These are phyloP conservation scores for Hippasteria phrygiana DNA, from an alignment of 53 echinoderm and acorn worm genomes.

Conservation along the genomic window DNA sequence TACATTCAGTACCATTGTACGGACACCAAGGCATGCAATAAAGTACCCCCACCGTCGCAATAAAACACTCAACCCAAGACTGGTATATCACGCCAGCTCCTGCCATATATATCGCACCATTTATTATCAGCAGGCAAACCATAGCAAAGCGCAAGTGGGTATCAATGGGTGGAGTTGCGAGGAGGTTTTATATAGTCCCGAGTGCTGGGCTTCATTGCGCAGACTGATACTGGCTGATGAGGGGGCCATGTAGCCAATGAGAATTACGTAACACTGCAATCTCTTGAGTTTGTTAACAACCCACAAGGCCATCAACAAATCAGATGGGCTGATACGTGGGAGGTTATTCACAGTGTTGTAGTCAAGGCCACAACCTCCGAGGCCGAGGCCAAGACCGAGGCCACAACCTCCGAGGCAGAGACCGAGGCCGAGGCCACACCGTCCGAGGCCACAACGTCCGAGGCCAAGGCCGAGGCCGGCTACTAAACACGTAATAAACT, in stretches of 20 bases:
- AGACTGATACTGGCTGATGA: background rate
- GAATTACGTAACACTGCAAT: slow-evolving; percentile 40
- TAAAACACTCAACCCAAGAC: background rate
- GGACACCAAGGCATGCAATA: background rate
- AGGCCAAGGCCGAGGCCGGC: too few species aligned
- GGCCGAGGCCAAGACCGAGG: too few species aligned
- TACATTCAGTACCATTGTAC: too few species aligned
- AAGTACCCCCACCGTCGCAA: slow-evolving; percentile 1
- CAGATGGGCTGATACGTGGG: background rate
- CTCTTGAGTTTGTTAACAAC: slow-evolving; percentile 3
- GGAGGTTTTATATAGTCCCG: background rate
- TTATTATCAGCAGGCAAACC: background rate
- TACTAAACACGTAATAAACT: too few species aligned
- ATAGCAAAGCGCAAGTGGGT: slow-evolving; percentile 40
- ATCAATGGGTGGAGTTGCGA: background rate
- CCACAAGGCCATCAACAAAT: background rate
- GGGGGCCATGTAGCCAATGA: background rate
- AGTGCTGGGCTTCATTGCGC: slow-evolving; percentile 4
- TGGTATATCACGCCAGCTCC: background rate
- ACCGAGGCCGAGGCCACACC: too few species aligned
- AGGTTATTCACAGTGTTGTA: too few species aligned
- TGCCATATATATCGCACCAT: background rate
- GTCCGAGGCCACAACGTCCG: too few species aligned
- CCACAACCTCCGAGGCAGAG: too few species aligned
- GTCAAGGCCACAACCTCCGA: too few species aligned